phyloP scores from a whole-genome alignment of 2,888 invertebrate genomes.

The Parelbella ahira region DNA sequence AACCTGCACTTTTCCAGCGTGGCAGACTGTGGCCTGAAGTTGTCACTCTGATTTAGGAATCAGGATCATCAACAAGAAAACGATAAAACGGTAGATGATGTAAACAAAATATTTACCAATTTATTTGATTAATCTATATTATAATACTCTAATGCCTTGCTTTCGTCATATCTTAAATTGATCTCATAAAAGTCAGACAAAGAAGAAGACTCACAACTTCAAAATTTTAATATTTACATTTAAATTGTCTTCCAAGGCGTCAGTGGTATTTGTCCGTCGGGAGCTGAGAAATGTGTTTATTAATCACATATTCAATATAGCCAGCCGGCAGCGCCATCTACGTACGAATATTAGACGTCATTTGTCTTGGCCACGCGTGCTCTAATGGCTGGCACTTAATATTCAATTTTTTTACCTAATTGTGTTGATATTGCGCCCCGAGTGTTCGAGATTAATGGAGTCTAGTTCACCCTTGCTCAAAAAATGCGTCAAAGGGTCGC shows the following conservation, averaged over 20 bases:
- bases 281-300: conserved; percentile 6
- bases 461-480: conserved; percentile 55
- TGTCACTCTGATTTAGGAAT: no score
- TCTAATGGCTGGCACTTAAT: conserved; percentile 48
- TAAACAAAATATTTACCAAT: no score
- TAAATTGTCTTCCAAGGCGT: neutral
- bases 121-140: no score
- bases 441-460: conserved; percentile 57
- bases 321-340: conserved; percentile 8
- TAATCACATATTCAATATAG: conserved; percentile 23
- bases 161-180: no score
- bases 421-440: conserved; percentile 39
- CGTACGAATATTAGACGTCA: conserved; percentile 29
- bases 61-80: no score
- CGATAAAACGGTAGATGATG: no score
- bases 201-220: no score
- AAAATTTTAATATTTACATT: neutral
- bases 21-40: no score
- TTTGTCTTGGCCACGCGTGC: conserved; percentile 40
- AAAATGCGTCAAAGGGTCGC: conserved; percentile 63
- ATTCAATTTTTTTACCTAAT: conserved; percentile 60
- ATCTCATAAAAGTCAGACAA: no score
- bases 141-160: no score
- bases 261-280: neutral
- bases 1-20: no score